Evolutionary conservation across 2,888 invertebrate genomes (phyloP), one percentile per base, ranked within the genome.

Genomic region (Melinopterus prodromus): DNA sequence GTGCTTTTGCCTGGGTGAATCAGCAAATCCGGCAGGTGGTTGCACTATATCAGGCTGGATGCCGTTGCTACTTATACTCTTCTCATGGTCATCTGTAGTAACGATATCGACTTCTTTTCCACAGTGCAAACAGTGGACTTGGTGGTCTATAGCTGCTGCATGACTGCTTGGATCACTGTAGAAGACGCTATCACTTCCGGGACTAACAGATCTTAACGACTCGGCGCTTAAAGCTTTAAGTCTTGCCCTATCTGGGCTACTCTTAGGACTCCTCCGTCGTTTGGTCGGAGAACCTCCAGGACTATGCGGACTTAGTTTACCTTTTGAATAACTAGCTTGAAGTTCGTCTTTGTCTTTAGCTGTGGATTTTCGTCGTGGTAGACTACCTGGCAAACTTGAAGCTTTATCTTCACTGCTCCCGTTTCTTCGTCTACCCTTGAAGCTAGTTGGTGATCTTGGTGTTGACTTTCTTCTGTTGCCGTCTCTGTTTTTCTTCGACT

Each of bases 151-250:
- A 9, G 84, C 83, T 6, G 85, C 84, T 0, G 91, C 90, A 85
- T 92, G 92, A 74, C 92, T 91, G 81, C 92, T 92, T n/a, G 90
- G 93, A 88, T 96, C 96, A 86, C 96, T 96, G 90, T 96, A 96
- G 90, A 97, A 97, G 36, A 97, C 97, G 80, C 96, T 96, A 89
- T 97, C 97, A 83, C 96, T 97, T 35, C 97, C 97, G 4, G 97
- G 97, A 86, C 96, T 96, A 70, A 95, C 96, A n/a, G 96, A 96
- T 76, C 97, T 92, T 78, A 97, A 90, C 0, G 96, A 96, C 89
- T 97, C 97, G 74, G 96, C 95, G 84, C 96, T 96, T 81, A 96
- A 91, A 9, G 96, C 96, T 90, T 96, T 96, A 78, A 95, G 88
- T 83, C 93, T 89, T 12, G 90, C 87, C 6, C 88, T 84, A 82